These are phyloP conservation scores for Mayetiola destructor DNA, from an alignment of 2,888 invertebrate species.

Conservation along the genomic window DNA sequence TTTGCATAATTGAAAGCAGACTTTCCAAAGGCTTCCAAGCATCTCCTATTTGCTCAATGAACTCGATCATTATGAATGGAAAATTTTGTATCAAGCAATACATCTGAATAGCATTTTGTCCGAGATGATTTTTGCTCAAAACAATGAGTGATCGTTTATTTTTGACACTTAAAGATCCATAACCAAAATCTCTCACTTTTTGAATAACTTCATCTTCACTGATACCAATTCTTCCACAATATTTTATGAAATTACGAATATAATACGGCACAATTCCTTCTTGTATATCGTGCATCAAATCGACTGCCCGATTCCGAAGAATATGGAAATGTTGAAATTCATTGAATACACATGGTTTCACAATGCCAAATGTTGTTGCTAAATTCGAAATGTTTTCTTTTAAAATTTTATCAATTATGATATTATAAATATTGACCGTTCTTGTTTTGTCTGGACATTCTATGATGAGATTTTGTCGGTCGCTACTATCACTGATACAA, in stretches of 20 bases:
- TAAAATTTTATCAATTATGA: too few species aligned
- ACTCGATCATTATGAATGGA: background rate
- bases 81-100: background rate
- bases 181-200: background rate
- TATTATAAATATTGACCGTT: too few species aligned
- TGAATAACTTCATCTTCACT: background rate
- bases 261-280: background rate
- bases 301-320: background rate
- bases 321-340: background rate
- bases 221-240: too few species aligned
- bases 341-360: background rate
- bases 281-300: background rate
- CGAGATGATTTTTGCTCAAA: background rate
- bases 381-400: too few species aligned
- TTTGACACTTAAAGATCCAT: background rate
- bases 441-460: too few species aligned
- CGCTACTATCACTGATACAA: too few species aligned
- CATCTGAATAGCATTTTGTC: background rate
- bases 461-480: too few species aligned
- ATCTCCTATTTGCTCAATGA: too few species aligned
- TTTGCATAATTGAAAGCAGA: background rate
- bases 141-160: background rate
- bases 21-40: background rate
- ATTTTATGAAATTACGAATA: background rate
- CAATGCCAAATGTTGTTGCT: background rate